Percentiles rank a stretch among this genome's conserved stretches.
These are phyloP conservation scores for Lasiurus borealis DNA, from an alignment of 2,113 vertebrate species.

Conservation along the genomic window DNA sequence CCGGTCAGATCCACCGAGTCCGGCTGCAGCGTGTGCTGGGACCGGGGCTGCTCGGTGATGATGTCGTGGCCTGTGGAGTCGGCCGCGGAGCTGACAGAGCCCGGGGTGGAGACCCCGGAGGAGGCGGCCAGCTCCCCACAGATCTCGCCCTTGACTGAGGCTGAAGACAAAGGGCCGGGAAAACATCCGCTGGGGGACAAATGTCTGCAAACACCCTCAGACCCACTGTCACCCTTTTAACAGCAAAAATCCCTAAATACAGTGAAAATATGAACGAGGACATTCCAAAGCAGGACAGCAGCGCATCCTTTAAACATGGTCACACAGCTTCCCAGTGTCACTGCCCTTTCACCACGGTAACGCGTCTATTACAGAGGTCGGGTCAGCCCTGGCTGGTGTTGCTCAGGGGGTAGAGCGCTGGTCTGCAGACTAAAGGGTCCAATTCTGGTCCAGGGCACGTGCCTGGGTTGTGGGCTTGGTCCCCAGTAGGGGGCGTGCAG, in stretches of 20 bases:
- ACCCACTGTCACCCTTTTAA: not conserved
- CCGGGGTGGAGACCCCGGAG: constrained; percentile 86
- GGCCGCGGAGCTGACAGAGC: constrained; percentile 83
- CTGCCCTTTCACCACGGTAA: not conserved
- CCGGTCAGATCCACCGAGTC: constrained; percentile 93
- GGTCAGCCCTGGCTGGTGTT: too few relatives aligned
- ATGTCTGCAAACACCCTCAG: not conserved
- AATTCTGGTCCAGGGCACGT: too few relatives aligned
- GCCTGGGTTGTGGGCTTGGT: too few relatives aligned
- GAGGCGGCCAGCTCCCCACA: constrained; percentile 85
- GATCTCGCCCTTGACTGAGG: constrained; percentile 89
- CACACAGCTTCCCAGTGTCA: not conserved
- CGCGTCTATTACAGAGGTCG: fast-evolving
- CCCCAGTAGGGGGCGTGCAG: too few relatives aligned
- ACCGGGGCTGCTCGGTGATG: constrained; percentile 96
- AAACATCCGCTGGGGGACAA: not conserved
- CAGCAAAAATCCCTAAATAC: not conserved
- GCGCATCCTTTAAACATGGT: not conserved
- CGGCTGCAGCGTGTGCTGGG: constrained; percentile 94
- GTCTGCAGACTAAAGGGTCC: too few relatives aligned
- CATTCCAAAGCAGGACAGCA: not conserved
- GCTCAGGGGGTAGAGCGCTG: too few relatives aligned
- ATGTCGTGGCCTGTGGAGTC: constrained; percentile 89
- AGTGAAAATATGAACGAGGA: not conserved
- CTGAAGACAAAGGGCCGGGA: constrained; percentile 80